Evolutionary conservation across 2,888 invertebrate genomes (phyloP), one percentile per base, ranked within the genome.

Genomic region (Hirudinaria manillensis): DNA sequence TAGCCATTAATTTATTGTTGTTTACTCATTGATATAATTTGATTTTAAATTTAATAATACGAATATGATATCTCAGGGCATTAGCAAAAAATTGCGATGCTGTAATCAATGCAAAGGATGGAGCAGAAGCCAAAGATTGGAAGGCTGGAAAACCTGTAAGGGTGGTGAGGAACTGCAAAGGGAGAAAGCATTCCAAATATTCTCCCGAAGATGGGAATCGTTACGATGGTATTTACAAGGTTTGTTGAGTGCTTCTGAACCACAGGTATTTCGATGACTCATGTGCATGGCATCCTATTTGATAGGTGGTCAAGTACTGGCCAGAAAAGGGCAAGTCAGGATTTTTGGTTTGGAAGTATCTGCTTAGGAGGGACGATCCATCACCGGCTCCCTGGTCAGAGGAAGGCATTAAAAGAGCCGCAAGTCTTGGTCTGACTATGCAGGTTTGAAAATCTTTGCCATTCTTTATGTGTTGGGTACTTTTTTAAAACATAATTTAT

Each of bases 221-320:
- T 78, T 93, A 93, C 83, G 93, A 93, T 82, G 93, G 93, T 0
- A 89, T 93, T 73, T 93, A 93, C 84, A 93, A 93, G 86, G 86
- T 86, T 73, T 66, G 53, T 19, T 72, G n/a, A n/a, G n/a, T n/a
- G n/a, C n/a, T n/a, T 45, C n/a, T 32, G 21, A 34, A 10, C n/a
- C 16, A 51, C 0, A 21, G 55, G 19, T n/a, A 29, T 32, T n/a
- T 32, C 55, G 6, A 53, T 21, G n/a, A 7, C 29, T 36, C 45
- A 16, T 6, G n/a, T 36, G 21, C 24, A 24, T 24, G 21, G n/a
- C n/a, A n/a, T n/a, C n/a, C n/a, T 45, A 45, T 45, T 45, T 36
- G 80, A 19, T 78, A 86, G 86, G 90, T 93, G 0, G 90, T 92
- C 0, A 92, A 91, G 81, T 93, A 93, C 82, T 92, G 91, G 86